phyloP scores from a whole-genome alignment of 2,888 invertebrate genomes.

The Drosophila yooni region DNA sequence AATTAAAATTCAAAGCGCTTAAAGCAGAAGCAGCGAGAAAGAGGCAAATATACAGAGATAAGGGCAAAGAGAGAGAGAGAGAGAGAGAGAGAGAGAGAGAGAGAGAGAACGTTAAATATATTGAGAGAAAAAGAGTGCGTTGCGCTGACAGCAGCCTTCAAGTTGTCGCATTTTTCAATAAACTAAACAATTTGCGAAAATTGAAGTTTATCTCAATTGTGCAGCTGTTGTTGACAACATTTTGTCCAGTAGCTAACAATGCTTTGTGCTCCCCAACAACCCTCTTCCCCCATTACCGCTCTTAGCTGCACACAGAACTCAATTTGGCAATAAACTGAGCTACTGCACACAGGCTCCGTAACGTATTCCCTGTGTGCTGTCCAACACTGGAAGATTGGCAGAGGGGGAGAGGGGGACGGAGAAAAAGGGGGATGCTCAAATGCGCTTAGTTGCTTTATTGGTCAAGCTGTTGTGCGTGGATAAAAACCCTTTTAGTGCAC shows the following conservation, averaged over 20 bases:
- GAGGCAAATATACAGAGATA: background rate
- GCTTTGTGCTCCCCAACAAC: conserved; percentile 55
- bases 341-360: conserved; percentile 31
- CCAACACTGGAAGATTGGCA: conserved; percentile 10
- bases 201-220: conserved; percentile 83
- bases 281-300: background rate
- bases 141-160: conserved; percentile 64
- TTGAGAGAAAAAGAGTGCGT: background rate
- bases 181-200: conserved; percentile 82
- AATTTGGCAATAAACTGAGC: conserved; percentile 80
- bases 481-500: conserved; percentile 82
- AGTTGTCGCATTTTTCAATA: conserved; percentile 81
- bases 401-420: background rate
- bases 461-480: conserved; percentile 83
- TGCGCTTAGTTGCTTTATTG: conserved; percentile 82
- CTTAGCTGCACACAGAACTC: conserved; percentile 71
- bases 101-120: background rate
- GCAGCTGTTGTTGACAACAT: conserved; percentile 82
- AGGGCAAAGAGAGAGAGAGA: background rate
- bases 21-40: conserved; percentile 36
- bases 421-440: conserved; percentile 58
- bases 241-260: conserved; percentile 72
- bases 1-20: conserved; percentile 79
- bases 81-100: background rate
- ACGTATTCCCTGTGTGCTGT: conserved; percentile 28